These are phyloP conservation scores for Chesias legatella DNA, from an alignment of 2,888 invertebrate genomes.

Conservation along the genomic window DNA sequence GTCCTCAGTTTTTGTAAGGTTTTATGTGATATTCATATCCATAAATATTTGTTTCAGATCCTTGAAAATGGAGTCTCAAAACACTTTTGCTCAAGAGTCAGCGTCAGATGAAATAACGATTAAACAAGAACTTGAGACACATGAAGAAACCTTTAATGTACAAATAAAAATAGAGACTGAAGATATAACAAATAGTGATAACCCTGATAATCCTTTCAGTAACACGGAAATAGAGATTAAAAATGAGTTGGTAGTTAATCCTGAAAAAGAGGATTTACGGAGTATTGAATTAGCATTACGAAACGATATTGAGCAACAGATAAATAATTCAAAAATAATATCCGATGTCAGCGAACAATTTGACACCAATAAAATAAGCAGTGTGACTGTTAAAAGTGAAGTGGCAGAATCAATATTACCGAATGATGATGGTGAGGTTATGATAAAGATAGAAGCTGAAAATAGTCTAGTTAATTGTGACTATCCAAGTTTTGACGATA, in stretches of 20 bases:
- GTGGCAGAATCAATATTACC: conserved; percentile 14
- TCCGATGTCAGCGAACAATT: conserved; percentile 4
- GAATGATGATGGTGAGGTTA: conserved; percentile 32
- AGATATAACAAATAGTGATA: conserved; percentile 23
- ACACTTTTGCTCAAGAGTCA: conserved; percentile 2
- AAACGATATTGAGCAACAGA: conserved; percentile 10
- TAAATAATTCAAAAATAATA: not conserved
- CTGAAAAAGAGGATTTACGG: conserved; percentile 12
- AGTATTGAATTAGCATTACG: conserved; percentile 24
- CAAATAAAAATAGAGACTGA: conserved; percentile 32
- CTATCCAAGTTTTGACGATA: conserved; percentile 58
- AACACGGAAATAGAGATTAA: conserved; percentile 44
- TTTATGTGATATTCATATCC: too few relatives aligned
- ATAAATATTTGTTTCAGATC: conserved; percentile 3
- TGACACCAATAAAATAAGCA: conserved; percentile 7
- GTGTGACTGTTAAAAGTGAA: conserved; percentile 15
- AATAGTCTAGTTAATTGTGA: conserved; percentile 48
- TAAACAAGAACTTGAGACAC: conserved; percentile 23
- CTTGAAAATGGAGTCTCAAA: conserved; percentile 8
- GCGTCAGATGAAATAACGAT: conserved; percentile 3
- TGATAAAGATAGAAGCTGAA: conserved; percentile 47
- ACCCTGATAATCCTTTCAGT: conserved; percentile 35
- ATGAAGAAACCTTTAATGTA: conserved; percentile 18
- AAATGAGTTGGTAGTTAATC: conserved; percentile 15
- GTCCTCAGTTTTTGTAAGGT: too few relatives aligned